Conservation (phyloP, 23 tunicate genomes). For the Oikopleura albicans region DNA sequence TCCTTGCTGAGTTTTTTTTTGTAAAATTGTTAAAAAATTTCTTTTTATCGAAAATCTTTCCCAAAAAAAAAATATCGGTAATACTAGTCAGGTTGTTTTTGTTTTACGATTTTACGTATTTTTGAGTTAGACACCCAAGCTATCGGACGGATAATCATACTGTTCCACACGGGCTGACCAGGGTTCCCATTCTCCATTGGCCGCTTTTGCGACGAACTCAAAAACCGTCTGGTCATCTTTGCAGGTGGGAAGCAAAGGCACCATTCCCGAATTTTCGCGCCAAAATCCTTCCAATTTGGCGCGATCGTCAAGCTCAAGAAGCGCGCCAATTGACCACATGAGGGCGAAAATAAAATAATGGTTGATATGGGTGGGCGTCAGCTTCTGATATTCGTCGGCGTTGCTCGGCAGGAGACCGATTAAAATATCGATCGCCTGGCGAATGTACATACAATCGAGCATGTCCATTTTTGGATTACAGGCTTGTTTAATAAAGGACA, state of each 20-base stretch:
- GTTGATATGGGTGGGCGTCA: conserved; percentile 33
- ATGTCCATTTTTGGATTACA: conserved; percentile 68
- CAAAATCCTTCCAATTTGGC: conserved; percentile 71
- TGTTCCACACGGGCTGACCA: conserved; percentile 64
- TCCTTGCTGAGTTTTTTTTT: too few species aligned
- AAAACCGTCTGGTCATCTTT: conserved; percentile 82
- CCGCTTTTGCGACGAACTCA: conserved; percentile 71
- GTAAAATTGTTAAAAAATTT: too few species aligned
- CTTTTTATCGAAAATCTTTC: too few species aligned
- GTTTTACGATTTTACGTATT: too few species aligned
- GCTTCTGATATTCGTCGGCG: conserved; percentile 40
- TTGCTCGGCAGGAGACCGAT: conserved; percentile 71
- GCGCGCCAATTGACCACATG: conserved; percentile 92
- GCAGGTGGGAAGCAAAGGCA: conserved; percentile 34
- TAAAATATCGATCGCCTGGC: conserved; percentile 85
- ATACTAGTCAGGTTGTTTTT: too few species aligned
- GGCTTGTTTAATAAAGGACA: conserved; percentile 28
- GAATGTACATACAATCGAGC: conserved; percentile 95
- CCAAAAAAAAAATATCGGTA: too few species aligned
- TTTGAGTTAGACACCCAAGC: too few species aligned
- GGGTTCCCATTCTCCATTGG: conserved; percentile 77
- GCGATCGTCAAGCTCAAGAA: conserved; percentile 85
- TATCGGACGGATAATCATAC: conserved; percentile 74
- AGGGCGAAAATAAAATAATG: conserved; percentile 68
- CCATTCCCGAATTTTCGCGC: conserved; percentile 25